Conservation (phyloP, 2,888 invertebrate genomes). For the Selenia dentaria region DNA sequence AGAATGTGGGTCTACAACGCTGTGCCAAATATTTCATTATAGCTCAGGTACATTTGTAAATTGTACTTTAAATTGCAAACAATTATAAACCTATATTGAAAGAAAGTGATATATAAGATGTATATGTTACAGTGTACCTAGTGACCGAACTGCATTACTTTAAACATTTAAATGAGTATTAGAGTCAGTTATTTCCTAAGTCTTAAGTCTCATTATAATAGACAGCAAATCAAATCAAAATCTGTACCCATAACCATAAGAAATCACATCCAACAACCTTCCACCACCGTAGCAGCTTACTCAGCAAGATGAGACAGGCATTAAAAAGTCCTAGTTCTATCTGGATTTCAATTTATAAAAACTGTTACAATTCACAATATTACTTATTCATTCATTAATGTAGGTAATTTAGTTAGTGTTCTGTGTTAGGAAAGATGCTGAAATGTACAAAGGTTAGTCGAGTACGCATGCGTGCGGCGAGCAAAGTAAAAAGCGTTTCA, state of each 20-base stretch:
- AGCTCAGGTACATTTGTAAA: conserved; percentile 41
- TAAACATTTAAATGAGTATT: too few relatives aligned
- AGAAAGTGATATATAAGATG: conserved; percentile 41
- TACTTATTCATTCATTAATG: conserved; percentile 45
- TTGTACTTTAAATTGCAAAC: conserved; percentile 42
- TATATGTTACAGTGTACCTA: too few relatives aligned
- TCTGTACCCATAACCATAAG: conserved; percentile 34
- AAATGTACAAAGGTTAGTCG: conserved; percentile 80
- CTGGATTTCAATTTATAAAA: conserved; percentile 12
- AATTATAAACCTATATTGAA: conserved; percentile 22
- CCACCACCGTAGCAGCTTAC: conserved; percentile 43
- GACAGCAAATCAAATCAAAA: too few relatives aligned
- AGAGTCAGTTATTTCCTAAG: too few relatives aligned
- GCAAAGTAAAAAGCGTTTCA: conserved; percentile 69
- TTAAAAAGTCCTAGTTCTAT: conserved; percentile 25
- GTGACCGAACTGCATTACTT: too few relatives aligned
- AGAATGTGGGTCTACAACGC: conserved; percentile 44
- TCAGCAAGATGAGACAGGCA: conserved; percentile 65
- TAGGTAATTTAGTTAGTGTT: conserved; percentile 60
- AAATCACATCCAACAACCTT: conserved; percentile 32
- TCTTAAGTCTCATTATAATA: too few relatives aligned
- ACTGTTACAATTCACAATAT: conserved; percentile 34
- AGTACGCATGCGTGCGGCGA: conserved; percentile 80
- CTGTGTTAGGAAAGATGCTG: conserved; percentile 78
- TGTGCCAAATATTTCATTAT: conserved; percentile 47